Percentiles rank a stretch among this genome's conserved stretches.
Evolutionary conservation across 2,797 vertebrate genomes (phyloP).

Genomic region (Lacerta bilineata): DNA sequence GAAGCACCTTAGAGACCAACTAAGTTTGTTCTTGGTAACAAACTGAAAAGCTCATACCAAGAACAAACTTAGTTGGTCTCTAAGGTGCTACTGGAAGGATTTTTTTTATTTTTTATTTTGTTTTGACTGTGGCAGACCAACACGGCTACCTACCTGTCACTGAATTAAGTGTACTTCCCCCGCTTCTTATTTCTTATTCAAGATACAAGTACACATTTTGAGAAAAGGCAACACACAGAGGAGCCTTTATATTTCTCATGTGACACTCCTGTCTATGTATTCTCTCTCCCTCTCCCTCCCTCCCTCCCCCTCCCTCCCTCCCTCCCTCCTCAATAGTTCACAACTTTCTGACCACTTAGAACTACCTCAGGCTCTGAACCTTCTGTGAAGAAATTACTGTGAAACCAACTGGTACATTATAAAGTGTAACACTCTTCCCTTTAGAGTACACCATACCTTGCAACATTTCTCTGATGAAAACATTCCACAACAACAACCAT

Average conservation of each 20-base stretch:
- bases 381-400: neutral
- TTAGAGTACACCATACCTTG: neutral
- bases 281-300: too few species aligned
- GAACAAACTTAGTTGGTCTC: too few species aligned
- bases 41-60: too few species aligned
- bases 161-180: neutral
- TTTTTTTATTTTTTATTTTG: too few species aligned
- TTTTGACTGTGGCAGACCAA: too few species aligned
- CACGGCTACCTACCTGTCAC: too few species aligned
- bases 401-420: neutral
- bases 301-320: neutral
- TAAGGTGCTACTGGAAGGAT: too few species aligned
- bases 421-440: neutral
- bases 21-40: too few species aligned
- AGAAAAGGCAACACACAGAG: slow-evolving; percentile 20
- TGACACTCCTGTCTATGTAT: neutral
- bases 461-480: too few species aligned
- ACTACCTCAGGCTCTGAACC: neutral
- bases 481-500: too few species aligned
- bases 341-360: neutral
- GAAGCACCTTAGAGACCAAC: too few species aligned
- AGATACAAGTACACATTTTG: neutral
- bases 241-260: neutral
- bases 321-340: too few species aligned
- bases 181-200: slow-evolving; percentile 44